phyloP scores from a whole-genome alignment of 2,888 invertebrate species.

The Melitaea athalia region DNA sequence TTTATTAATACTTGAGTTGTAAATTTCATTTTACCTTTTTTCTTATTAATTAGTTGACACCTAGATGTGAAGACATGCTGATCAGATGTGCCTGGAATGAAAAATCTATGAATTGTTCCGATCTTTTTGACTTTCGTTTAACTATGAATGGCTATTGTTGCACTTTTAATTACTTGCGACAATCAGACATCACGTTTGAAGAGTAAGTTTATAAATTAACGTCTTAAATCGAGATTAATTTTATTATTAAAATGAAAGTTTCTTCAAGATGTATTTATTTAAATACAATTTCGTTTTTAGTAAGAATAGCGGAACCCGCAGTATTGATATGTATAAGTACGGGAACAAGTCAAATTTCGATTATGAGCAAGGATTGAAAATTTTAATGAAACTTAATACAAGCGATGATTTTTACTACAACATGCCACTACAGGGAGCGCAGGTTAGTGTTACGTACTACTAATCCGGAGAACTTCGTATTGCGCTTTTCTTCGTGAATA shows the following conservation, averaged over 20 bases:
- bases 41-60: conserved; percentile 62
- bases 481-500: neutral
- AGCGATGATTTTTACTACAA: conserved; percentile 79
- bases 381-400: conserved; percentile 63
- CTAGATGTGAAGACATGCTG: conserved; percentile 74
- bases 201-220: conserved; percentile 51
- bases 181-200: conserved; percentile 62
- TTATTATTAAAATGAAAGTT: no score
- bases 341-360: conserved; percentile 74
- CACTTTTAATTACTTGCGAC: conserved; percentile 81
- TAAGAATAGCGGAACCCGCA: conserved; percentile 46
- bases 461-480: neutral
- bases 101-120: conserved; percentile 62
- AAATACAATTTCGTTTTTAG: conserved; percentile 39
- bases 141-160: conserved; percentile 83
- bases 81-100: conserved; percentile 79
- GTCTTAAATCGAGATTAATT: no score
- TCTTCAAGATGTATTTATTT: neutral
- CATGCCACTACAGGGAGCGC: conserved; percentile 73
- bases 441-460: conserved; percentile 52
- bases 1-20: no score
- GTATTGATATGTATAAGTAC: conserved; percentile 65
- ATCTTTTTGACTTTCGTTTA: conserved; percentile 80
- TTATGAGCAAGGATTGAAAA: conserved; percentile 69
- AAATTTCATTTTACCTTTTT: no score